Evolutionary conservation across 2,113 vertebrate species (phyloP).

Genomic region (Procapra przewalskii): DNA sequence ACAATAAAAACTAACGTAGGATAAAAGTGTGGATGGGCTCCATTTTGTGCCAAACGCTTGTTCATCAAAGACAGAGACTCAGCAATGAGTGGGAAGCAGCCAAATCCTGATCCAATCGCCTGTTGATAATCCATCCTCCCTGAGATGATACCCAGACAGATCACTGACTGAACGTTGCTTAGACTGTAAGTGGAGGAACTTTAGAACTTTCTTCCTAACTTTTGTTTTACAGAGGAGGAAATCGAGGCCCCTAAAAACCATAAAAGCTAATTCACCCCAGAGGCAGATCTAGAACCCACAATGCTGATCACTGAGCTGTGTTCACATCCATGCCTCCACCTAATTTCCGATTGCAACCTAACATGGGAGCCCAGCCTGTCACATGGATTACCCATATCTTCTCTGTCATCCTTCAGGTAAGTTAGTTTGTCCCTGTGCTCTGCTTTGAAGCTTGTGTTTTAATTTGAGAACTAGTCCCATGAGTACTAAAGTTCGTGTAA

Average conservation of each 20-base stretch:
- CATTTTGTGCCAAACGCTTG: background rate
- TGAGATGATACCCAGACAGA: background rate
- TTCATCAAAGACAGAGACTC: background rate
- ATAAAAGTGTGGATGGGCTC: background rate
- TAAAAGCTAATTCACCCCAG: background rate
- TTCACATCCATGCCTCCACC: background rate
- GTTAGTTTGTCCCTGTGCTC: constrained; percentile 61
- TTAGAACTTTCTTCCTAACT: background rate
- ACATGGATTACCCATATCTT: background rate
- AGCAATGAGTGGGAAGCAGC: background rate
- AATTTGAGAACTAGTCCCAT: constrained; percentile 63
- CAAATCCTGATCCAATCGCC: background rate
- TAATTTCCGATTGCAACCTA: background rate
- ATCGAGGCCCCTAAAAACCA: background rate
- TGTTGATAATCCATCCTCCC: no score
- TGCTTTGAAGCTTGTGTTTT: constrained; percentile 58
- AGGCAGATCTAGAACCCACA: background rate
- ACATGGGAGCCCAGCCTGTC: background rate
- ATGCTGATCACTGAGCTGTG: background rate
- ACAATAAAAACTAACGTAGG: background rate
- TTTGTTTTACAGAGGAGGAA: background rate
- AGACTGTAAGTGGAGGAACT: background rate
- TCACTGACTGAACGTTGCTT: accelerated
- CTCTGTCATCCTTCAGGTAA: constrained; percentile 34
- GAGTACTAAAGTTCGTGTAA: constrained; percentile 49